phyloP scores from a whole-genome alignment of 1,140 invertebrate species.

The Lepidurus couesii region DNA sequence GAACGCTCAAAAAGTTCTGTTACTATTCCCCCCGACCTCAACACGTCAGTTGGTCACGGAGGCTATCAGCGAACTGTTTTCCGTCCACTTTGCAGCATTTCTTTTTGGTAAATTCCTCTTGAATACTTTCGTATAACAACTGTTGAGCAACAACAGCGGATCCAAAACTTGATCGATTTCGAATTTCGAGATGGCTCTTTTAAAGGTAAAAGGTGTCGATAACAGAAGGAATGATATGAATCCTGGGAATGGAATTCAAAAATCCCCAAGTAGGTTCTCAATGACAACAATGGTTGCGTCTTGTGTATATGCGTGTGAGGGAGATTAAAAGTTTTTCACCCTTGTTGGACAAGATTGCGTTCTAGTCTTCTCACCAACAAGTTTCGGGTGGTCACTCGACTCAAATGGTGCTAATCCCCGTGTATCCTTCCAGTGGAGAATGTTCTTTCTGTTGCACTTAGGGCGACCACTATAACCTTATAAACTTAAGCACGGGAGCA shows the following conservation, averaged over 20 bases:
- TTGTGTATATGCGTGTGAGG: neutral
- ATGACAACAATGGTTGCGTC: neutral
- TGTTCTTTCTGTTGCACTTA: neutral
- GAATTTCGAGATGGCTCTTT: neutral
- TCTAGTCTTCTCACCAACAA: neutral
- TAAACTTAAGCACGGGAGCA: neutral
- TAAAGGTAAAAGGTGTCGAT: neutral
- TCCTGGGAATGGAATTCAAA: conserved; percentile 19
- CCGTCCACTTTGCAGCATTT: neutral
- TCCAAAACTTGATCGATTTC: neutral
- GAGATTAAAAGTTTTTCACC: neutral
- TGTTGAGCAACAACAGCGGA: neutral
- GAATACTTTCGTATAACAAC: neutral
- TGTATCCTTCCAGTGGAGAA: conserved; percentile 1
- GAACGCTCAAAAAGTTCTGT: neutral
- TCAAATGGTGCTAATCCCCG: conserved; percentile 10
- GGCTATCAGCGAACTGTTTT: neutral
- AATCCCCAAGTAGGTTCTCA: neutral
- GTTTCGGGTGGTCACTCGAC: conserved; percentile 16
- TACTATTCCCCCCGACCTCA: neutral
- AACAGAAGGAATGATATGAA: conserved; percentile 12
- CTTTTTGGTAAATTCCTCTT: no score
- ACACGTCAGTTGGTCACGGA: neutral
- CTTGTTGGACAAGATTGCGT: neutral
- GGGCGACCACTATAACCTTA: neutral